Conservation (phyloP, 1,140 invertebrate genomes). For the Carposina sasakii region DNA sequence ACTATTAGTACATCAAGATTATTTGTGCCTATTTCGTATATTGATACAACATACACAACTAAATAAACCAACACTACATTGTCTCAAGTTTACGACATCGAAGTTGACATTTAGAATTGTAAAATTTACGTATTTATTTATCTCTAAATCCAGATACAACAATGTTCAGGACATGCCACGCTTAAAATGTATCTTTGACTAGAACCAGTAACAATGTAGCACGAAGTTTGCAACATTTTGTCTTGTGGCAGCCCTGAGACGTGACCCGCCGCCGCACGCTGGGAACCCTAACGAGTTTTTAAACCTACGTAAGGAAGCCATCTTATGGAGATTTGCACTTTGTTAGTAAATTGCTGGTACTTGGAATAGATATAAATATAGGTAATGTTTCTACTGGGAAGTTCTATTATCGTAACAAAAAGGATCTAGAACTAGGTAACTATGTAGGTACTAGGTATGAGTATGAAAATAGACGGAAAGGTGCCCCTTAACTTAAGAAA, state of each 20-base stretch:
- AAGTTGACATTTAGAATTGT: neutral
- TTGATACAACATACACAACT: neutral
- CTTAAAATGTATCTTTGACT: too few species aligned
- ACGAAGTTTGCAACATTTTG: slow-evolving; percentile 54
- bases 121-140: neutral
- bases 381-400: too few species aligned
- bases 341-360: slow-evolving; percentile 49
- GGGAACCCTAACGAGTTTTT: slow-evolving; percentile 65
- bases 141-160: too few species aligned
- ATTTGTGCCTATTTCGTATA: neutral
- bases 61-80: neutral
- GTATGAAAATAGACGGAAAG: too few species aligned
- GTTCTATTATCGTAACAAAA: too few species aligned
- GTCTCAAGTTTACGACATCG: neutral
- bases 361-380: slow-evolving; percentile 17
- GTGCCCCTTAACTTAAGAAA: too few species aligned
- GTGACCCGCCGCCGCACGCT: slow-evolving; percentile 62
- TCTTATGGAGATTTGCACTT: slow-evolving; percentile 66
- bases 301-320: slow-evolving; percentile 54
- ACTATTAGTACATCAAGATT: neutral
- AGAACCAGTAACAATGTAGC: neutral
- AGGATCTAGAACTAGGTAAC: too few species aligned
- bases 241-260: slow-evolving; percentile 45
- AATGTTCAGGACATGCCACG: too few species aligned
- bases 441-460: too few species aligned